phyloP scores from a whole-genome alignment of 2,113 vertebrate genomes.

The Tichodroma muraria region DNA sequence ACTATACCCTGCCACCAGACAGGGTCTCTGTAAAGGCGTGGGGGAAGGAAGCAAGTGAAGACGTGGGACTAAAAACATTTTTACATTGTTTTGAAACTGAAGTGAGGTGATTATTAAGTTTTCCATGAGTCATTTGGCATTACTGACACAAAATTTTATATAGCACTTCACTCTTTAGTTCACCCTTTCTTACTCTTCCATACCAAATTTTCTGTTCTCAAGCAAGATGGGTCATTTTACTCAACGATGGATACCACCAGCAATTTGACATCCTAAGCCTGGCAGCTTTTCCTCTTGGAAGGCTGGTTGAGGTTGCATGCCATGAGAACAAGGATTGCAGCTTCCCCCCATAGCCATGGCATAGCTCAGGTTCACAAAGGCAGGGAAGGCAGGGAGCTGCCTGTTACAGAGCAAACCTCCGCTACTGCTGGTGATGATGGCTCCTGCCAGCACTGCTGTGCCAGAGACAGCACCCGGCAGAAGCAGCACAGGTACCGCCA shows the following conservation, averaged over 20 bases:
- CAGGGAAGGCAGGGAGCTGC: neutral
- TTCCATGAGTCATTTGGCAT: constrained; percentile 43
- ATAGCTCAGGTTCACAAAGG: neutral
- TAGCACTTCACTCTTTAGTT: neutral
- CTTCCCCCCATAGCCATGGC: neutral
- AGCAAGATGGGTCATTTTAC: neutral
- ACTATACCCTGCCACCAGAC: neutral
- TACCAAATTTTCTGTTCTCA: neutral
- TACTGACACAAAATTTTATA: neutral
- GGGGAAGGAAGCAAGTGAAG: neutral
- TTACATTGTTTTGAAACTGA: constrained; percentile 23
- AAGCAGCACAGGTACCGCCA: neutral
- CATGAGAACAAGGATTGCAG: neutral
- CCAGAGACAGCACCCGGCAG: neutral
- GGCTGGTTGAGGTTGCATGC: neutral
- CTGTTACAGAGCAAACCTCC: neutral
- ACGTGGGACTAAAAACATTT: neutral
- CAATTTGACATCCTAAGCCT: neutral
- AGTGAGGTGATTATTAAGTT: constrained; percentile 16
- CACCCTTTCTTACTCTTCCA: neutral
- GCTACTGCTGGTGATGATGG: accelerated
- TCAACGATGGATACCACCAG: neutral
- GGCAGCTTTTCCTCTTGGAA: neutral
- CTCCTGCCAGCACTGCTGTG: neutral
- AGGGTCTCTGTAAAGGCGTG: neutral